Evolutionary conservation across 2,797 vertebrate genomes (phyloP), one percentile per base, ranked within the genome.

Genomic region (Triplophysa bombifrons): DNA sequence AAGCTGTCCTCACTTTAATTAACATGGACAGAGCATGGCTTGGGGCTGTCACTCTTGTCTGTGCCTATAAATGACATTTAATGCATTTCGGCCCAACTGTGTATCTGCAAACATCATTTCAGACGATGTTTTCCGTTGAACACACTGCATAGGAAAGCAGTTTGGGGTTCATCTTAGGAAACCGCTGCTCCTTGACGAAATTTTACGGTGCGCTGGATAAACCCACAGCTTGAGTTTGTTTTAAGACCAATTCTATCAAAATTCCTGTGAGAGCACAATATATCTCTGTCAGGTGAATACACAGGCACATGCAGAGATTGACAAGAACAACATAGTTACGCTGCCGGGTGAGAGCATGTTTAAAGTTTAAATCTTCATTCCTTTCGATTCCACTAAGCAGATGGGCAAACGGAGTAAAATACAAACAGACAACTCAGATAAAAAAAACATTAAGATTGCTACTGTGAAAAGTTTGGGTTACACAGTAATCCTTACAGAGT

Each of bases 1-100:
- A 86, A 82, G 85, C 88, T 86, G 87, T 87, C 91, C 86, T 91
- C 88, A 90, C 89, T 80, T 88, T 92, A 93, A 93, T 90, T 89
- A 89, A 91, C 80, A 90, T 80, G 84, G 90, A 92, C 91, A 91
- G 88, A 83, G 83, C 85, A 85, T 90, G 85, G 88, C 89, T 92
- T 89, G 84, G 87, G 91, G 90, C 90, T 90, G 90, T 87, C 84
- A 83, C 82, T 86, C 79, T 87, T 84, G 85, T 88, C 88, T 84
- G 81, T 86, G 77, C 86, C 81, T 73, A 61, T 64, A 48, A 84
- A 85, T 93, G 89, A 90, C 90, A 91, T 84, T 87, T 92, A 88
- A 91, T 88, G 89, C 71, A 89, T 90, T 88, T 85, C 84, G 79
- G 85, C 81, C 80, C 74, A 72, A 69, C 63, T 86, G 77, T 84